Evolutionary conservation across 35 echinoderm and acorn worm species (phyloP), one percentile per base, ranked within the genome.

Genomic region (Holothuria glaberrima): DNA sequence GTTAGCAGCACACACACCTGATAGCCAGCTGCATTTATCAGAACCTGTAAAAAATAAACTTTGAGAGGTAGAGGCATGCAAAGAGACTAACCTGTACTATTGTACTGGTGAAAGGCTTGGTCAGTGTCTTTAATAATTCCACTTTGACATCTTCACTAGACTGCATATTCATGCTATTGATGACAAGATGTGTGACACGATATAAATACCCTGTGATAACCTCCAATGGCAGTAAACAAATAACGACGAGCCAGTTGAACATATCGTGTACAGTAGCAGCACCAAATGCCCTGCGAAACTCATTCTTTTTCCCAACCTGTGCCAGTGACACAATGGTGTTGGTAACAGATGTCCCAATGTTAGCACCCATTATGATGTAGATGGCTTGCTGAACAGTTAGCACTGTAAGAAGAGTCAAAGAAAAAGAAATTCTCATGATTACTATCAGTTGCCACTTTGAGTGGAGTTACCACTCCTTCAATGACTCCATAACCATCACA

Each of bases 291-390:
- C 92, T 90, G 0, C 96, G 81, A 88, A 98, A 94, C 29, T 92
- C 93, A 19, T 94, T 86, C 19, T 91, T 90, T 21, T 98, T 64
- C 27, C 88, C 88, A 24, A 88, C 86, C 48, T 98, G 96, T 20
- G 90, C 88, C 69, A 94, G 64, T 9, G 96, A 90, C 30, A 94
- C 93, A 29, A 94, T 94, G 20, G 96, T 98, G 75, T 98, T 98
- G 69, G 96, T 98, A 26, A 98, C 96, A 3, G 96, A 98, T 9
- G 96, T 98, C 5, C 96, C 96, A 35, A 98, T 94, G 75, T 98
- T 98, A 17, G 96, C 96, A 17, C 96, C 96, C 96, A 98, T 98
- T 59, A 98, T 92, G 48, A 98, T 98, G 71, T 78, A 92, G n/a
- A 98, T 94, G 21, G 96, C 96, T 38, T 88, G 88, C 33, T 91